These are phyloP conservation scores for Druon quercuslanigerum DNA, from an alignment of 1,140 invertebrate genomes.

Conservation along the genomic window DNA sequence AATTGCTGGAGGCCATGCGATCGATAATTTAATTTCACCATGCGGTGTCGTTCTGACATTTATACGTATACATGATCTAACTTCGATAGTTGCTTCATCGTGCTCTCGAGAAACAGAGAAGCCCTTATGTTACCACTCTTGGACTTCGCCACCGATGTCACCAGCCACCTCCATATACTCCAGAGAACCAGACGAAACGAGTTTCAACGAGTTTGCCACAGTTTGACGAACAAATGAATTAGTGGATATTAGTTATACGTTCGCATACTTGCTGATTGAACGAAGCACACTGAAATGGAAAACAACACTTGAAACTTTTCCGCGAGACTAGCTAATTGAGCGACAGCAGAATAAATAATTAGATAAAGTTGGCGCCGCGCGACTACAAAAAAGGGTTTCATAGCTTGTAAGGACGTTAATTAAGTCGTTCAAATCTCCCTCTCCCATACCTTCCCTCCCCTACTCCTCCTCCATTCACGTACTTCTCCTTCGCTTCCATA, in stretches of 20 bases:
- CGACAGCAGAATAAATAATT: no score
- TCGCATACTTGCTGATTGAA: neutral
- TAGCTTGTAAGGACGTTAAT: no score
- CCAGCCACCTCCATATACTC: neutral
- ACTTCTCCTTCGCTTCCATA: no score
- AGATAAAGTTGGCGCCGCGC: no score
- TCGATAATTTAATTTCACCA: slow-evolving; percentile 43
- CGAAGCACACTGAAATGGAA: neutral
- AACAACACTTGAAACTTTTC: neutral
- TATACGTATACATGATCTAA: slow-evolving; percentile 20
- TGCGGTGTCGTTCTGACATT: slow-evolving; percentile 30
- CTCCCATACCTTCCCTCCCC: no score
- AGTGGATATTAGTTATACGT: slow-evolving; percentile 6
- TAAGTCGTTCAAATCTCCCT: no score
- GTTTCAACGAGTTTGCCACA: neutral
- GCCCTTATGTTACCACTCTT: neutral
- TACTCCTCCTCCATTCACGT: no score
- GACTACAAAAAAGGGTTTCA: no score
- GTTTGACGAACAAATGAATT: slow-evolving; percentile 13
- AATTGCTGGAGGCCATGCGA: slow-evolving; percentile 1
- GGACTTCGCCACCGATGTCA: neutral
- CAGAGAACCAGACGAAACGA: neutral
- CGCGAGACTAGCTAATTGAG: no score
- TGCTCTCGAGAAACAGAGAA: neutral
- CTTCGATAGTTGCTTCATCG: slow-evolving; percentile 3